Evolutionary conservation across 1,140 invertebrate species (phyloP).

Genomic region (Panulirus ornatus): DNA sequence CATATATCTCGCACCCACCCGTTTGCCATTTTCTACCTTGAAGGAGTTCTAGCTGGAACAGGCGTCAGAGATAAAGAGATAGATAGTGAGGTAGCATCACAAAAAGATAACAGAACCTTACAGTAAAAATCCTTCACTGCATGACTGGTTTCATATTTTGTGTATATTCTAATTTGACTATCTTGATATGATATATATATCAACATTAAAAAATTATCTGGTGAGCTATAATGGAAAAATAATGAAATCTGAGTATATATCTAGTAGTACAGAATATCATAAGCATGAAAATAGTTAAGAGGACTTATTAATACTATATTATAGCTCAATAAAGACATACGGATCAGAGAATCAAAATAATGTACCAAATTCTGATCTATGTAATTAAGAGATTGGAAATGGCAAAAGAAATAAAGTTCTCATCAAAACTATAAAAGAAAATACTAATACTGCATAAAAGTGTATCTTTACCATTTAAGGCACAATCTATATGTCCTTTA

Average conservation of each 20-base stretch:
- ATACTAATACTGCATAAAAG: neutral
- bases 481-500: neutral
- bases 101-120: too few relatives aligned
- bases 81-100: too few relatives aligned
- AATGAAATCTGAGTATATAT: neutral
- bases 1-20: too few relatives aligned
- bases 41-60: too few relatives aligned
- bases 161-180: neutral
- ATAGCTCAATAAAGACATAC: neutral
- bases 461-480: neutral
- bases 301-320: neutral
- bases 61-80: too few relatives aligned
- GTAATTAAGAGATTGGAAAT: too few relatives aligned
- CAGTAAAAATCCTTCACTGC: slow-evolving; percentile 1
- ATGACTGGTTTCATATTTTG: neutral
- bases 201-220: neutral
- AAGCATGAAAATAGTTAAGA: neutral
- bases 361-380: too few relatives aligned
- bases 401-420: too few relatives aligned
- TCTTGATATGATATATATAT: neutral
- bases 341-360: neutral
- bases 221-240: neutral
- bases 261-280: neutral
- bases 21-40: too few relatives aligned
- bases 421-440: too few relatives aligned